A percentile compares a stretch with the other conserved stretches of the same genome.
phyloP scores from a whole-genome alignment of 2,113 vertebrate genomes.

The Rhegmatorhina hoffmannsi region DNA sequence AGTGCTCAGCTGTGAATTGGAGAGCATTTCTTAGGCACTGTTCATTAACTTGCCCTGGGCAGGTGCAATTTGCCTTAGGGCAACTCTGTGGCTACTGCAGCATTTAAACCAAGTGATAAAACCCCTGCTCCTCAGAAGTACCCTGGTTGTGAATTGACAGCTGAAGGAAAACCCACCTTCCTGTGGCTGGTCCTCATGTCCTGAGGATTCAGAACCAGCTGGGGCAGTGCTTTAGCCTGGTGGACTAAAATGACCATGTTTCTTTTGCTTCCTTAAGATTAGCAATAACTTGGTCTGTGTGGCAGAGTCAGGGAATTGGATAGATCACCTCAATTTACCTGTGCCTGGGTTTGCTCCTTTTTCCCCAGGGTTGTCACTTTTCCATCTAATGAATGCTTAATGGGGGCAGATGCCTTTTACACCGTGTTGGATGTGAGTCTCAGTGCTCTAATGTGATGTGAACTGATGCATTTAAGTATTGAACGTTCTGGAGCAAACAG shows the following conservation, averaged over 20 bases:
- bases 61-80: not conserved
- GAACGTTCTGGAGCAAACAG: not conserved
- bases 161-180: not conserved
- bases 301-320: fast-evolving
- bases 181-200: not conserved
- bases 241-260: not conserved
- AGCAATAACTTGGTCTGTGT: not conserved
- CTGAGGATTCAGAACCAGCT: not conserved
- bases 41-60: not conserved
- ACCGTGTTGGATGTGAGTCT: not conserved
- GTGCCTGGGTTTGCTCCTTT: not conserved
- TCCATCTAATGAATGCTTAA: not conserved
- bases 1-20: not conserved
- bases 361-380: not conserved
- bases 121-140: not conserved
- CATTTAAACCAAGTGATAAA: not conserved
- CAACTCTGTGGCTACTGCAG: not conserved
- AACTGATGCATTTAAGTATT: not conserved
- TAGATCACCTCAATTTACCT: not conserved
- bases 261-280: not conserved
- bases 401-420: not conserved
- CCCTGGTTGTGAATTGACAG: not conserved
- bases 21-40: not conserved
- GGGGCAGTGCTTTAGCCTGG: not conserved
- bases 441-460: not conserved